Evolutionary conservation across 2,888 invertebrate genomes (phyloP).

Genomic region (Cremastinae sp.): DNA sequence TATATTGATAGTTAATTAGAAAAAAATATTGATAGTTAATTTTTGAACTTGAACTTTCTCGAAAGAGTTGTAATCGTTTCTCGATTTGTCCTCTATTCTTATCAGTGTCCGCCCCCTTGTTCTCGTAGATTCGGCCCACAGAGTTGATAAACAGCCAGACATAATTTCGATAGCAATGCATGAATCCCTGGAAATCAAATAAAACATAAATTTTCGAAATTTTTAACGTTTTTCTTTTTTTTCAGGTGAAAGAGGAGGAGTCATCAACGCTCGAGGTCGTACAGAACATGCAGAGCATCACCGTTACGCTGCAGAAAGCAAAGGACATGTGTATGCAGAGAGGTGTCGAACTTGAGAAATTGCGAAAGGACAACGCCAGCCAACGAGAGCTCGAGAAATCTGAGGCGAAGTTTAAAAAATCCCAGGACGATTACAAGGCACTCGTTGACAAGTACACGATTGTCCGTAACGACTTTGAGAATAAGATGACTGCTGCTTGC

Average conservation of each 20-base stretch:
- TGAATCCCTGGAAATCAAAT: conserved; percentile 17
- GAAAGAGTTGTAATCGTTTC: background rate
- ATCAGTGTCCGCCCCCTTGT: conserved; percentile 55
- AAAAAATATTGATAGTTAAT: too few relatives aligned
- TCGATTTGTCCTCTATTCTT: conserved; percentile 20
- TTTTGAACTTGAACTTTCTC: conserved; percentile 4
- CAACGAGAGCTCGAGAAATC: conserved; percentile 96
- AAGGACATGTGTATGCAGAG: conserved; percentile 95
- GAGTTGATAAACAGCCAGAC: background rate
- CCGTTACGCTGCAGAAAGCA: conserved; percentile 92
- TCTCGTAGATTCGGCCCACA: conserved; percentile 28
- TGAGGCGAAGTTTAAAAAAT: conserved; percentile 94
- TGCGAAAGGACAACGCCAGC: conserved; percentile 94
- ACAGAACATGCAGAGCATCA: conserved; percentile 92
- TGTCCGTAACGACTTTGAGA: conserved; percentile 96
- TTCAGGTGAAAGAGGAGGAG: conserved; percentile 94
- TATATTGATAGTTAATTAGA: too few relatives aligned
- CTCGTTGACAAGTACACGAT: conserved; percentile 95
- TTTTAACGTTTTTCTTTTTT: background rate
- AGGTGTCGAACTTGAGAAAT: conserved; percentile 92
- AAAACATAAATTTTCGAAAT: background rate
- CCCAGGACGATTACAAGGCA: conserved; percentile 96
- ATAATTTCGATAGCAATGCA: conserved; percentile 29
- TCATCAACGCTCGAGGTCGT: conserved; percentile 95
- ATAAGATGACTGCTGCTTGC: conserved; percentile 96